Conservation (phyloP, 2,888 invertebrate species). For the Dromius quadrimaculatus region DNA sequence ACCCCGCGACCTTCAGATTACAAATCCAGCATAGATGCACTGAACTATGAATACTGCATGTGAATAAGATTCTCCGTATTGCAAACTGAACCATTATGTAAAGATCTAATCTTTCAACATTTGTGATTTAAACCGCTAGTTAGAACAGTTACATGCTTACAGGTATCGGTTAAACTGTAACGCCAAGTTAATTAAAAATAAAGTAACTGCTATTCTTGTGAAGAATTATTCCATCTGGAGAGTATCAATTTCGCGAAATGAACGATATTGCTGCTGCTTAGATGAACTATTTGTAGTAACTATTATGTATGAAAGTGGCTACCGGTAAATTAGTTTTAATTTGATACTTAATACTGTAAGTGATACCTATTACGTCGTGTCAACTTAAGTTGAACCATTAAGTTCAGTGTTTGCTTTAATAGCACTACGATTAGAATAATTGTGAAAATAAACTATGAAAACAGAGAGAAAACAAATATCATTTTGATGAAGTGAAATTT, state of each 20-base stretch:
- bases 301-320: not conserved
- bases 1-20: no score
- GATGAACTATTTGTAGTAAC: slow-evolving; percentile 8
- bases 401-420: slow-evolving; percentile 26
- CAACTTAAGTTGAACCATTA: slow-evolving; percentile 1
- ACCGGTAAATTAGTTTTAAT: slow-evolving; percentile 26
- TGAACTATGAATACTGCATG: no score
- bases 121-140: slow-evolving; percentile 17
- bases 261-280: slow-evolving; percentile 20
- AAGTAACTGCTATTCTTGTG: slow-evolving; percentile 5
- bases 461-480: no score
- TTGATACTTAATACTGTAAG: slow-evolving; percentile 12
- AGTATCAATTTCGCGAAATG: slow-evolving; percentile 19
- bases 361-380: slow-evolving; percentile 15
- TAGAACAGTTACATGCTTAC: slow-evolving; percentile 33
- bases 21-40: no score
- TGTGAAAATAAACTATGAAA: slow-evolving; percentile 7
- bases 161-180: slow-evolving; percentile 40
- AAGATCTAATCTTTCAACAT: slow-evolving; percentile 19
- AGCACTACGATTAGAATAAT: slow-evolving; percentile 1
- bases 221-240: not conserved
- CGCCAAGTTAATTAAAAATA: slow-evolving; percentile 18
- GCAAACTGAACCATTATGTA: not conserved
- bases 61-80: slow-evolving; percentile 5
- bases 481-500: no score